phyloP scores from a whole-genome alignment of 2,888 invertebrate species.

The Lypha dubia region DNA sequence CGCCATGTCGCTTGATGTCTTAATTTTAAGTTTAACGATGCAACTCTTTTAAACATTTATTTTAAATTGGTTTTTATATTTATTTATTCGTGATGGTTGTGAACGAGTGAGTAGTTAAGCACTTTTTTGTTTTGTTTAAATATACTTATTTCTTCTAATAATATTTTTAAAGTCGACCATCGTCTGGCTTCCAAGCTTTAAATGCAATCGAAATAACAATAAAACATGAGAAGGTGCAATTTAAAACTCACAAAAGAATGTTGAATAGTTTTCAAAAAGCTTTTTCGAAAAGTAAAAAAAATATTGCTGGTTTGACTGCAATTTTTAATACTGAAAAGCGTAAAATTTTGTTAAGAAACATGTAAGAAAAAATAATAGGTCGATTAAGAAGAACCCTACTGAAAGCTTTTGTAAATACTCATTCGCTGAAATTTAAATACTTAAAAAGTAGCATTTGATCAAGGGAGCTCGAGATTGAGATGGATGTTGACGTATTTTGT shows the following conservation, averaged over 20 bases:
- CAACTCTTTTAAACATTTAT: no score
- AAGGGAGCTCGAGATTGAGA: no score
- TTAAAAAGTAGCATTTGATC: no score
- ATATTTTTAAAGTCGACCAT: not conserved
- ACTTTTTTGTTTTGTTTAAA: not conserved
- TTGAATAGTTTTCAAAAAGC: constrained; percentile 20
- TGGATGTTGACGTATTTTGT: no score
- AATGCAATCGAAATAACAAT: constrained; percentile 31
- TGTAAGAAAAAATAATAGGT: not conserved
- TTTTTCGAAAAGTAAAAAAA: constrained; percentile 8
- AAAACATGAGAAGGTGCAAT: constrained; percentile 29
- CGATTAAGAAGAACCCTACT: constrained; percentile 4
- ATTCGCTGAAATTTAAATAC: no score
- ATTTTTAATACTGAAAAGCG: not conserved
- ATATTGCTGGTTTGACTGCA: not conserved
- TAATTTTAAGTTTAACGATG: no score
- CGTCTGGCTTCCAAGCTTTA: not conserved
- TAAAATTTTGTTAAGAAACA: not conserved
- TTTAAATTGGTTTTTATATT: not conserved
- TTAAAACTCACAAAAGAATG: constrained; percentile 37
- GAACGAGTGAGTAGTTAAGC: no score
- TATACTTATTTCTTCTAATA: not conserved
- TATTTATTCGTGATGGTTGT: constrained; percentile 14
- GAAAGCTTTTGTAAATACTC: not conserved
- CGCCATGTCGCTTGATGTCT: no score